Percentiles rank a stretch among this genome's conserved stretches.
phyloP scores from a whole-genome alignment of 2,113 vertebrate genomes.

The Emberiza fucata region DNA sequence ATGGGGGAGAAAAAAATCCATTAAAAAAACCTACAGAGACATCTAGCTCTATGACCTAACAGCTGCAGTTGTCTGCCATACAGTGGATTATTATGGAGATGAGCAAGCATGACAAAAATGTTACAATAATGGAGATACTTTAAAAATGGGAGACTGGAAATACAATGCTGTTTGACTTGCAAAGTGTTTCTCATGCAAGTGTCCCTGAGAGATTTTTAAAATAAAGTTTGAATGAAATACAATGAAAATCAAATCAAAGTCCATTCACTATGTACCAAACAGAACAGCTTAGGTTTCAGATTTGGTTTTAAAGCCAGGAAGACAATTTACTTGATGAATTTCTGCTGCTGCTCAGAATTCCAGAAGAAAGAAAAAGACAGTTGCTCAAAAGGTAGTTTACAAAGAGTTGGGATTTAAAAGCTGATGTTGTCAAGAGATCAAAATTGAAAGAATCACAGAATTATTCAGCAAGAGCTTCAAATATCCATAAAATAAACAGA shows the following conservation, averaged over 20 bases:
- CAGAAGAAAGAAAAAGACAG: neutral
- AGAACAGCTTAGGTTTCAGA: conserved; percentile 26
- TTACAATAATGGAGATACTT: neutral
- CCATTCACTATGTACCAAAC: conserved; percentile 12
- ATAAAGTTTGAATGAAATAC: conserved; percentile 38
- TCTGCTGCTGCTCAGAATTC: neutral
- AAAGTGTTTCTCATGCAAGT: conserved; percentile 4
- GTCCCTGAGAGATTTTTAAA: conserved; percentile 53
- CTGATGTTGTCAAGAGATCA: neutral
- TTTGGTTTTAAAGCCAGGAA: conserved; percentile 21
- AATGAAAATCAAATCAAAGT: conserved; percentile 51
- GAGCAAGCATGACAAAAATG: neutral
- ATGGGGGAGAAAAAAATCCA: neutral
- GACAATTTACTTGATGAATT: neutral
- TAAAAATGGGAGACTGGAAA: neutral
- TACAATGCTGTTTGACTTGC: neutral
- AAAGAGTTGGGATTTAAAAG: neutral
- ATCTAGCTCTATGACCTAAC: conserved; percentile 21
- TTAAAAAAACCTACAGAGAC: conserved; percentile 43
- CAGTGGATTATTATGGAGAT: neutral
- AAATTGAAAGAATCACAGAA: neutral
- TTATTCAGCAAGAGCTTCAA: conserved; percentile 6
- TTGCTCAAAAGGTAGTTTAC: neutral
- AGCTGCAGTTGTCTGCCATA: neutral
- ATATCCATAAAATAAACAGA: neutral